Evolutionary conservation across 2,888 invertebrate species (phyloP).

Genomic region (Heliconius charithonia): DNA sequence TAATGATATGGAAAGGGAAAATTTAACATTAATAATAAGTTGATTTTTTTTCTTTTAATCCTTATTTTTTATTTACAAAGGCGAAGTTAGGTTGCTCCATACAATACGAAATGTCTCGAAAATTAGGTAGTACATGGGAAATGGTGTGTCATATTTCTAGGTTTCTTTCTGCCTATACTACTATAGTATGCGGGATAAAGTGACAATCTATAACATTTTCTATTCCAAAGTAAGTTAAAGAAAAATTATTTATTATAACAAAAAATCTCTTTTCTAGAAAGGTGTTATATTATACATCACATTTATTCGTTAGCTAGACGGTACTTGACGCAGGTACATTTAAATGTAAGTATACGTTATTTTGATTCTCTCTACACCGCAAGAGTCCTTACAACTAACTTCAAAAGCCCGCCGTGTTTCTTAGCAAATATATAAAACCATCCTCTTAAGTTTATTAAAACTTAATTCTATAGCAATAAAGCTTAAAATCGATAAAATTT

Average conservation of each 20-base stretch:
- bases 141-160: background rate
- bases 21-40: no score
- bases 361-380: slow-evolving; percentile 48
- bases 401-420: slow-evolving; percentile 71
- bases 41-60: no score
- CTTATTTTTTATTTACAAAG: no score
- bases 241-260: background rate
- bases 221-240: no score
- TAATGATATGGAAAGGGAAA: background rate
- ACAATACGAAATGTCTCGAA: background rate
- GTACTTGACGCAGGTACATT: slow-evolving; percentile 27
- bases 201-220: background rate
- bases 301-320: slow-evolving; percentile 12
- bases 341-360: slow-evolving; percentile 40
- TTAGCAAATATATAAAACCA: slow-evolving; percentile 44
- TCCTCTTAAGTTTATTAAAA: background rate
- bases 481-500: slow-evolving; percentile 41
- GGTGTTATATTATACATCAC: background rate
- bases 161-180: no score
- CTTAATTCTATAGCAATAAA: slow-evolving; percentile 40
- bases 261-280: background rate
- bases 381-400: slow-evolving; percentile 76
- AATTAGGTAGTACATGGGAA: background rate
- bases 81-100: background rate
- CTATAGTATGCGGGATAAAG: background rate